Evolutionary conservation across 2,888 invertebrate species (phyloP).

Genomic region (Noctua janthe): DNA sequence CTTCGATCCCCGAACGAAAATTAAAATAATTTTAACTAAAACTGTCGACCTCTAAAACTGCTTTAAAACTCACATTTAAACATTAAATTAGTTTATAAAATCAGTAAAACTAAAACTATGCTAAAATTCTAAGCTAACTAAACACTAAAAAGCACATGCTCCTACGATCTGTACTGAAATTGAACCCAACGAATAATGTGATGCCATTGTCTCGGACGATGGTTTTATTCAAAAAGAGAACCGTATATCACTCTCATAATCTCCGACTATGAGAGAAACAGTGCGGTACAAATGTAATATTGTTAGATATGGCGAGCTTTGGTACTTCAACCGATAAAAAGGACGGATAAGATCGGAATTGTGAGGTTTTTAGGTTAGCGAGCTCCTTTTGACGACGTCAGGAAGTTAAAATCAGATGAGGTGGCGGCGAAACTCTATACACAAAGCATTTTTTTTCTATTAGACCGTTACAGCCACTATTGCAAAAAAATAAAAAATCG

Average conservation of each 20-base stretch:
- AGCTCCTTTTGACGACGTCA: neutral
- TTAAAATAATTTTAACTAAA: neutral
- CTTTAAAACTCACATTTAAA: neutral
- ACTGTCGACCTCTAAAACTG: neutral
- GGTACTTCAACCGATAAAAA: neutral
- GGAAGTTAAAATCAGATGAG: neutral
- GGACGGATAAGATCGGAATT: neutral
- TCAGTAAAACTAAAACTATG: neutral
- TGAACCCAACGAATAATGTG: conserved; percentile 18
- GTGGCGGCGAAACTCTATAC: neutral
- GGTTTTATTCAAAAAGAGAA: conserved; percentile 34
- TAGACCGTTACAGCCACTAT: too few relatives aligned
- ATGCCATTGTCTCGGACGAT: conserved; percentile 13
- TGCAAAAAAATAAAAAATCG: too few relatives aligned
- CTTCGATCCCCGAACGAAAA: neutral
- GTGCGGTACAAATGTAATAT: neutral
- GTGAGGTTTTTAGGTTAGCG: neutral
- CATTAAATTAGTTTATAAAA: too few relatives aligned
- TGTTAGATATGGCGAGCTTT: neutral
- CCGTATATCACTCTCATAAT: neutral
- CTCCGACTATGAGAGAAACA: neutral
- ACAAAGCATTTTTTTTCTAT: too few relatives aligned
- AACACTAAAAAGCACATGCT: conserved; percentile 7
- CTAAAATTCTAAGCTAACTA: neutral
- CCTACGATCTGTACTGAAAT: conserved; percentile 8